Evolutionary conservation across 1,140 invertebrate species (phyloP), one percentile per base, ranked within the genome.

Genomic region (Anagrus nilaparvatae): DNA sequence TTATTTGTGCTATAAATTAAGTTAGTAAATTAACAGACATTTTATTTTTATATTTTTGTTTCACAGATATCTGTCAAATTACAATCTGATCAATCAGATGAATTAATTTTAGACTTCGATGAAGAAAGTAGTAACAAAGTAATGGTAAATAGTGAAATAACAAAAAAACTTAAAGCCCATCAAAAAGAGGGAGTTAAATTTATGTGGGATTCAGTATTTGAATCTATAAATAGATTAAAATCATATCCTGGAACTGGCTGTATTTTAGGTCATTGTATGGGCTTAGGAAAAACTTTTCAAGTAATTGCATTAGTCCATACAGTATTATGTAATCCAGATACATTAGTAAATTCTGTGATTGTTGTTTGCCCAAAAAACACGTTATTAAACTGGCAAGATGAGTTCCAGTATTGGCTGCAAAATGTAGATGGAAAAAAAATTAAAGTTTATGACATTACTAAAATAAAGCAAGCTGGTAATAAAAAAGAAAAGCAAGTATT

Each of bases 341-440:
- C 78, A 0, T 70, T 74, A 3, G 75, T 93, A 12, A 77, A 78
- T 24, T 79, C 79, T 3, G 82, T 86, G 32, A 60, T 97, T 37
- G 77, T 98, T 5, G 81, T 97, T n/a, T 88, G 84, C 52, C 96
- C 96, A 1, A 69, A 95, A 7, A 95, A 90, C 51, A 97, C 92
- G 0, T 82, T 97, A 1, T 74, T 85, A 17, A 97, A 98, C 70
- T 99, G 96, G 96, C 75, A 79, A 12, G 83, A 84, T 51, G 95
- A 99, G 67, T 95, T 92, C 67, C 68, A 76, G 9, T 81, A 82
- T 30, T 96, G 90, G 90, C 67, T 87, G 20, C 71, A 76, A 37
- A 74, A 80, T 49, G 51, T 74, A 3, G 62, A 71, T 19, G 70
- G 77, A 5, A 59, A 67, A 16, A 73, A 82, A 16, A 69, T 84